Base-by-base conservation (phyloP, 2,888 invertebrate genomes). In the Rhorus exstirpatorius region DNA sequence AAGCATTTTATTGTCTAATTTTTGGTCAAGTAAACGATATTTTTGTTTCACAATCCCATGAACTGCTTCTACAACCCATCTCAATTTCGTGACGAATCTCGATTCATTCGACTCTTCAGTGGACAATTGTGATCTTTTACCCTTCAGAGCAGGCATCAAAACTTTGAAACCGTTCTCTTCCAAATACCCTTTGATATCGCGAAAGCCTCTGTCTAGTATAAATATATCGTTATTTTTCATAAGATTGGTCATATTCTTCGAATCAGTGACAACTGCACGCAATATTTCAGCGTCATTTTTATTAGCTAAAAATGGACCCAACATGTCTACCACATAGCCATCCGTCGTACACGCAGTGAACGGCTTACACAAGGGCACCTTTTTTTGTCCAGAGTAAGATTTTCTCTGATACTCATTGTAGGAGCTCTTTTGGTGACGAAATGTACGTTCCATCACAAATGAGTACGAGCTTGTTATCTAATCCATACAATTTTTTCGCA, bases 141-240 rank as follows among this genome's bases (percentile, higher is more conserved):
- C 88, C 83, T 88, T 89, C 2, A 87, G 79, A 19, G 86, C 87
- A 24, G 86, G 86, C 87, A 87, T 89, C 19, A 88, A 61, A n/a
- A 87, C 84, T 67, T 44, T 31, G 75, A 65, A 85, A 14, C 77
- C 61, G 79, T 80, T 63, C 14, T 67, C 38, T 75, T 86, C 84
- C 41, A 87, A 75, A 21, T 79, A 41, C 1, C 17, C 19, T 26
- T 74, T 49, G 7, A 86, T 84, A 61, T 87, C 89, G 17, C 86
- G 71, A 55, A 88, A 88, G 4, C 88, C 88, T 31, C 87, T 68
- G 83, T 89, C 86, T 4, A 88, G 60, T n/a, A 89, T 76, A 61
- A 72, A 85, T 21, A 81, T 60, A 35, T 89, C 87, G 7, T 79
- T 85, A 21, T 35, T 46, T 77, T 85, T 53, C 26, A 87, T 38